phyloP scores from a whole-genome alignment of 1,140 invertebrate species.

The Zelostemma sp. region DNA sequence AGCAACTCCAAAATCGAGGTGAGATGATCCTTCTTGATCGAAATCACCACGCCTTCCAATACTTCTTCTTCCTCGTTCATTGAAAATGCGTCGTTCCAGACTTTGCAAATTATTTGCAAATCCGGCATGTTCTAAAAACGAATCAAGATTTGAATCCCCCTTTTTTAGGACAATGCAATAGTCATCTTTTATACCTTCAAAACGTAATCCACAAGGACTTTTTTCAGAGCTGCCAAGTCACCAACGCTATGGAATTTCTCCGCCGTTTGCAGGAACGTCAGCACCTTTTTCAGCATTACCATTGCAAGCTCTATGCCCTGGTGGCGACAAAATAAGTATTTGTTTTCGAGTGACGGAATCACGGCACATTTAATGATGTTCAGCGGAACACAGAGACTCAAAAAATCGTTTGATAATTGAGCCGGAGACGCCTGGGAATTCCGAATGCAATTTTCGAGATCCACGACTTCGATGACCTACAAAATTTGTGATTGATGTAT shows the following conservation, averaged over 20 bases:
- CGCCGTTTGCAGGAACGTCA: constrained; percentile 33
- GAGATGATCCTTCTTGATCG: constrained; percentile 63
- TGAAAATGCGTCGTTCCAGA: constrained; percentile 67
- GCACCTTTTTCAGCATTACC: constrained; percentile 54
- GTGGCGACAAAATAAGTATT: constrained; percentile 51
- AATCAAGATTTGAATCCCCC: too few species aligned
- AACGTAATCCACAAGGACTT: constrained; percentile 45
- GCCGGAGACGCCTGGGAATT: constrained; percentile 37
- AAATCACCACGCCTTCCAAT: constrained; percentile 46
- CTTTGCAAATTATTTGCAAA: constrained; percentile 65
- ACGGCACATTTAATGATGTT: constrained; percentile 56
- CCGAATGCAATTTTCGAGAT: constrained; percentile 48
- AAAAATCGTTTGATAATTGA: constrained; percentile 53
- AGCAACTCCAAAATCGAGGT: constrained; percentile 71
- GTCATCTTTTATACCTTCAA: constrained; percentile 47
- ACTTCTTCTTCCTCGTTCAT: constrained; percentile 32
- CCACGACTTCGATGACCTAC: constrained; percentile 53
- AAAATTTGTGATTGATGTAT: background rate
- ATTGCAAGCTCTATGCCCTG: constrained; percentile 52
- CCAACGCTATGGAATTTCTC: constrained; percentile 17
- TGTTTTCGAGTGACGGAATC: constrained; percentile 48
- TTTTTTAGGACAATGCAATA: too few species aligned
- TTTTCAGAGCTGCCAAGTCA: constrained; percentile 39
- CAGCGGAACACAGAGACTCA: constrained; percentile 51
- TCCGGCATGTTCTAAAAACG: constrained; percentile 70